Conservation (phyloP, 2,797 vertebrate species). For the Nasua narica region DNA sequence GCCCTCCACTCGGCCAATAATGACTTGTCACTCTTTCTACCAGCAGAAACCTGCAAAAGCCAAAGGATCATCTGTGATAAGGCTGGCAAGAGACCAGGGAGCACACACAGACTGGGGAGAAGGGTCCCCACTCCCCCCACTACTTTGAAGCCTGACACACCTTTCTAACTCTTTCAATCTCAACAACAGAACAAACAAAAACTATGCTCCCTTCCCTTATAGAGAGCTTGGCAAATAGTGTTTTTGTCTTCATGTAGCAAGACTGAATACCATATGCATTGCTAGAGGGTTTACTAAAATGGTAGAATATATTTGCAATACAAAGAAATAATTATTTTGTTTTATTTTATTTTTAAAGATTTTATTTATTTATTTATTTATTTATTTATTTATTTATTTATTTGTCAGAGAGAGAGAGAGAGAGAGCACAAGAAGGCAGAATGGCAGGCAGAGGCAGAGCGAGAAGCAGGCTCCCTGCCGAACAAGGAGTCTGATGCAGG, state of each 20-base stretch:
- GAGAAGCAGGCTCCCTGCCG: too few species aligned
- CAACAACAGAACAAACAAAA: neutral
- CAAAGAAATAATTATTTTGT: conserved; percentile 24
- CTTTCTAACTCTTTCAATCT: neutral
- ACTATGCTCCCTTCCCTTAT: neutral
- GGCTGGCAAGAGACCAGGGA: neutral
- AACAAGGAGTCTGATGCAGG: too few species aligned
- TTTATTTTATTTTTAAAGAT: too few species aligned
- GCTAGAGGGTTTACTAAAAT: conserved; percentile 19
- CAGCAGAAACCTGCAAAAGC: neutral
- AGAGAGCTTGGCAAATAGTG: neutral
- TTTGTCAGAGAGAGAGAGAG: too few species aligned
- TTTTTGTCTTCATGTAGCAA: neutral
- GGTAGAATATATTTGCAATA: neutral
- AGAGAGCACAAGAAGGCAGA: too few species aligned
- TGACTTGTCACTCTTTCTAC: neutral
- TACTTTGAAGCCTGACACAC: neutral
- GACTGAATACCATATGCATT: neutral
- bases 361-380: too few species aligned
- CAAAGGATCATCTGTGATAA: neutral
- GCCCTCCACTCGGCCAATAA: neutral
- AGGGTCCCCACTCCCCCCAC: fast-evolving
- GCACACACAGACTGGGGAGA: neutral
- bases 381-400: too few species aligned
- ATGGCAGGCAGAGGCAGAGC: too few species aligned